Percentiles rank a stretch among this genome's conserved stretches.
These are phyloP conservation scores for Athetis lepigone DNA, from an alignment of 2,888 invertebrate genomes.

Conservation along the genomic window DNA sequence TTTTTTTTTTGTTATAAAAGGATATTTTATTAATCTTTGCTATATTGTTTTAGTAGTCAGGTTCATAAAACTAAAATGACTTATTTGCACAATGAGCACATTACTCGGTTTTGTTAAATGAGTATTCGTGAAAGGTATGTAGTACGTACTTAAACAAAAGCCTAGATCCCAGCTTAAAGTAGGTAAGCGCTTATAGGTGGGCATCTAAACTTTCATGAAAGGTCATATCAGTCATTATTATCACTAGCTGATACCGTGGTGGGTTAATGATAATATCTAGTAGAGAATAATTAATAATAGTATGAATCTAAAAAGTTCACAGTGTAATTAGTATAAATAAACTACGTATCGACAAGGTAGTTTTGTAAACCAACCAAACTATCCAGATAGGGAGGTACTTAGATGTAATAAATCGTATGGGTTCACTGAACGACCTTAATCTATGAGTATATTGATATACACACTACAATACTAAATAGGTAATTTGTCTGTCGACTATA, in stretches of 20 bases:
- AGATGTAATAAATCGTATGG: slow-evolving; percentile 32
- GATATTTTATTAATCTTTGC: too few relatives aligned
- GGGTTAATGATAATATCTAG: slow-evolving; percentile 28
- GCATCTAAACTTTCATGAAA: slow-evolving; percentile 44
- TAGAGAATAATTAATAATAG: slow-evolving; percentile 19
- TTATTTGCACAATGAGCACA: not conserved
- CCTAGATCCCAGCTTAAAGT: not conserved
- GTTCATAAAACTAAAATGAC: too few relatives aligned
- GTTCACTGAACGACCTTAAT: slow-evolving; percentile 56
- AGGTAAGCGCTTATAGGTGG: slow-evolving; percentile 27
- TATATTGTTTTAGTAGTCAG: too few relatives aligned
- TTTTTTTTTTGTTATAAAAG: too few relatives aligned
- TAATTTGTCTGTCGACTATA: not conserved
- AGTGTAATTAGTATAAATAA: slow-evolving; percentile 6
- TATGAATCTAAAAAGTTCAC: slow-evolving; percentile 11
- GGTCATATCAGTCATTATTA: slow-evolving; percentile 48
- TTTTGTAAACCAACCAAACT: not conserved
- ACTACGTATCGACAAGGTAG: too few relatives aligned
- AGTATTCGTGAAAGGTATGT: not conserved
- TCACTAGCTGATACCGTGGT: slow-evolving; percentile 17
- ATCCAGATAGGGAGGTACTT: not conserved
- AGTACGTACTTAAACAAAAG: not conserved
- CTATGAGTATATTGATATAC: slow-evolving; percentile 14
- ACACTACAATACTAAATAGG: slow-evolving; percentile 13
- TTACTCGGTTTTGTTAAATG: too few relatives aligned